Conservation (phyloP, 1,140 invertebrate genomes). For the Penaeus japonicus region DNA sequence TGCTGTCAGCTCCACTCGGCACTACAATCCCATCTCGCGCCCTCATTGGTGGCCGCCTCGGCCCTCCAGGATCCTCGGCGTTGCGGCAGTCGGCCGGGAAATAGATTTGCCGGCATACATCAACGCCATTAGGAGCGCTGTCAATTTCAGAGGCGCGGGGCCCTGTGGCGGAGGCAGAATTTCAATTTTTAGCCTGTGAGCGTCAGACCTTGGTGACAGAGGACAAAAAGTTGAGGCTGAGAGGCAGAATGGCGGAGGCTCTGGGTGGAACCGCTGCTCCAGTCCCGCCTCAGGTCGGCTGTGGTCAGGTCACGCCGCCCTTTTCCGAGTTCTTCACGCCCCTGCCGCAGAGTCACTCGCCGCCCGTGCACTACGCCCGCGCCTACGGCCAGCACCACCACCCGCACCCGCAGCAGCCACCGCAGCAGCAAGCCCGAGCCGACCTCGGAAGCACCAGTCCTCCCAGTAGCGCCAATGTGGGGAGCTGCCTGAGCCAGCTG, state of each 20-base stretch:
- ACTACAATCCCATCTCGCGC: constrained; percentile 52
- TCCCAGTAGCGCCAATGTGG: background rate
- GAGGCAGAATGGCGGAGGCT: constrained; percentile 47
- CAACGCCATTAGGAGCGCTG: constrained; percentile 52
- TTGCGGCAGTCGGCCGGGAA: constrained; percentile 46
- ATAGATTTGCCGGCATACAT: constrained; percentile 56
- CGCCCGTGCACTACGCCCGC: constrained; percentile 13
- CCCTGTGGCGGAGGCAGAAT: constrained; percentile 50
- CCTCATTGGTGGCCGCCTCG: constrained; percentile 48
- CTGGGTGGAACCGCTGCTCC: constrained; percentile 23
- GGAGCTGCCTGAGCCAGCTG: constrained; percentile 31
- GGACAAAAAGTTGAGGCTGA: constrained; percentile 53
- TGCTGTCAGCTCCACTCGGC: constrained; percentile 51
- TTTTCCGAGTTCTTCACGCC: constrained; percentile 49
- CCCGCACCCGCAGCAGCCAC: constrained; percentile 6
- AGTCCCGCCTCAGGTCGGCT: constrained; percentile 43
- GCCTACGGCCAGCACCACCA: constrained; percentile 30
- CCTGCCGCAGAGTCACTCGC: constrained; percentile 36
- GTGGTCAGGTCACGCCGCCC: constrained; percentile 45
- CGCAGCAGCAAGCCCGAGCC: constrained; percentile 10
- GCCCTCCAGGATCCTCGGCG: constrained; percentile 41
- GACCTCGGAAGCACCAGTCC: constrained; percentile 19
- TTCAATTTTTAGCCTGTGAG: constrained; percentile 57
- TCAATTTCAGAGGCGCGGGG: constrained; percentile 43
- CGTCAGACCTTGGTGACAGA: constrained; percentile 56